Evolutionary conservation across 2,888 invertebrate genomes (phyloP).

Genomic region (Trichacis sp.): DNA sequence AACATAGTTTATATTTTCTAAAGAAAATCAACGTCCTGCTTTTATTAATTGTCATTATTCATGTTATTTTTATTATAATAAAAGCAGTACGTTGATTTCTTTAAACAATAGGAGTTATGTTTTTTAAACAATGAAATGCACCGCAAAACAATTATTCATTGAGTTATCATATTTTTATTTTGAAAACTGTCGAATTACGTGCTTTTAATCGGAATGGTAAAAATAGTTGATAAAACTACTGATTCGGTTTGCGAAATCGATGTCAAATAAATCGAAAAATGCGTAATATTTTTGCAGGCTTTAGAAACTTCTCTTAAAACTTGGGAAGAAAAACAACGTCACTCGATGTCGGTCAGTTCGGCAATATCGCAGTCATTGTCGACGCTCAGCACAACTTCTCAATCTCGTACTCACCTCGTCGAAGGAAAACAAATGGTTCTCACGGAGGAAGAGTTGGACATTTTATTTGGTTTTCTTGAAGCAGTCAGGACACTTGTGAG

Average conservation of each 20-base stretch:
- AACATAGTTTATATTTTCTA: not conserved
- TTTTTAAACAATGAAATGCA: too few relatives aligned
- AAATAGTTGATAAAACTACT: too few relatives aligned
- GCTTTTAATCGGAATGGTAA: too few relatives aligned
- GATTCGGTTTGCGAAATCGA: too few relatives aligned
- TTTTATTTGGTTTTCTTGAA: slow-evolving; percentile 85
- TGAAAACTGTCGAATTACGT: too few relatives aligned
- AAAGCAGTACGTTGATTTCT: not conserved
- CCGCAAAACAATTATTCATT: too few relatives aligned
- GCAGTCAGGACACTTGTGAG: slow-evolving; percentile 88
- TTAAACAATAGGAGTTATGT: too few relatives aligned
- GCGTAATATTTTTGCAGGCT: slow-evolving; percentile 69
- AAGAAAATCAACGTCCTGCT: too few relatives aligned
- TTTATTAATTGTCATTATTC: too few relatives aligned
- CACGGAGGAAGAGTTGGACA: slow-evolving; percentile 77
- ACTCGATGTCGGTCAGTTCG: slow-evolving; percentile 61
- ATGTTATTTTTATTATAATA: not conserved
- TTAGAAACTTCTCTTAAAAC: slow-evolving; percentile 90
- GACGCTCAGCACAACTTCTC: slow-evolving; percentile 51
- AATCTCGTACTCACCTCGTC: slow-evolving; percentile 53
- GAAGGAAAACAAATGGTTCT: slow-evolving; percentile 71
- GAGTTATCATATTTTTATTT: too few relatives aligned
- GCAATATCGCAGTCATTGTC: slow-evolving; percentile 57
- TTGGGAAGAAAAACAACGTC: slow-evolving; percentile 87
- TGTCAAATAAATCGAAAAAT: not conserved